phyloP scores from a whole-genome alignment of 2,888 invertebrate genomes.

The Strigamia maritima region DNA sequence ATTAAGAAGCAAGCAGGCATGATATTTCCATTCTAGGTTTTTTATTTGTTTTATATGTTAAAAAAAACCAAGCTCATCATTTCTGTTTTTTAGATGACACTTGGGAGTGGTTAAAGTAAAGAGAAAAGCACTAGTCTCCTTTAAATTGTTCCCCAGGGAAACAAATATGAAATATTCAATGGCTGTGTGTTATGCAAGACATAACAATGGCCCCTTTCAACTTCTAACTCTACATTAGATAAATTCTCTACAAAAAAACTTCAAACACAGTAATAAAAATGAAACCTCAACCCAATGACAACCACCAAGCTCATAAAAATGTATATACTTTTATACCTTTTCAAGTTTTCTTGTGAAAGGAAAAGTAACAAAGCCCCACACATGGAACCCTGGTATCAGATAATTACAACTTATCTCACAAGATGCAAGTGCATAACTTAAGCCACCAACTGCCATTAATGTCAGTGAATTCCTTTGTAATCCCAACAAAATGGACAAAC shows the following conservation, averaged over 20 bases:
- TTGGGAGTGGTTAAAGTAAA: conserved; percentile 13
- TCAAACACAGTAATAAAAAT: neutral
- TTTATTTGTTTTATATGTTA: neutral
- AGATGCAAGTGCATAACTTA: neutral
- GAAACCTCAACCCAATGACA: neutral
- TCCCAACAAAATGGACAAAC: neutral
- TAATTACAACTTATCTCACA: conserved; percentile 18
- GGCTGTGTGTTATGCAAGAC: neutral
- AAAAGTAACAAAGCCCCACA: neutral
- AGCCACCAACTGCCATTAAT: neutral
- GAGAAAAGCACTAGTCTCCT: conserved; percentile 14
- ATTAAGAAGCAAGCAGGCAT: too few species aligned
- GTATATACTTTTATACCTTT: neutral
- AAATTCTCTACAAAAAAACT: neutral
- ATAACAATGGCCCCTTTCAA: neutral
- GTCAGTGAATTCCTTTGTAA: conserved; percentile 16
- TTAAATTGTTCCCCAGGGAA: neutral
- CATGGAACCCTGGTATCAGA: neutral
- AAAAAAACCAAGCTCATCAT: neutral
- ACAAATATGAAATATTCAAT: conserved; percentile 9
- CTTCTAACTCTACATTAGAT: neutral
- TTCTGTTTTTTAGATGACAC: neutral
- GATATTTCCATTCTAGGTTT: too few species aligned
- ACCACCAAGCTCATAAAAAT: neutral
- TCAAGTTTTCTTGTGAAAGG: neutral